Base-by-base conservation (phyloP, 2,113 vertebrate species). In the Crotalus helleri region DNA sequence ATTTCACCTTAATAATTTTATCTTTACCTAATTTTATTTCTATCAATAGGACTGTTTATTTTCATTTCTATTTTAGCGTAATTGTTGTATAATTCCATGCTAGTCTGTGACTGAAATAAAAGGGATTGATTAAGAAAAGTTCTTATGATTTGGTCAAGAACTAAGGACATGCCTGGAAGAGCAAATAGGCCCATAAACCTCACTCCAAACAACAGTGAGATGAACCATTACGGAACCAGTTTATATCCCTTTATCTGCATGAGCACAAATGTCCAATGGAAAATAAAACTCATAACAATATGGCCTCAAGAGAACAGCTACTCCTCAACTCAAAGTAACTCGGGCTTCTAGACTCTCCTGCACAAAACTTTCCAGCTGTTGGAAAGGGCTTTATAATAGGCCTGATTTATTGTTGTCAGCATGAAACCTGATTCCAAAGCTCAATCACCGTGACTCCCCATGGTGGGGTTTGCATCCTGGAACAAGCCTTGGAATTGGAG, bases 351-450 rank as follows among this genome's bases (percentile, higher is more conserved):
- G 96, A 29, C 94, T 96, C 93, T n/a, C 94, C 97, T 93, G 90
- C 5, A 94, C 19, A 95, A 95, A 97, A 95, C 96, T 97, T 97
- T 92, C 94, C 33, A 94, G 93, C 95, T 95, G 96, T 97, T 96
- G 93, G 96, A 96, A 81, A 93, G 12, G 64, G 93, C 93, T 89
- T 92, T 94, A 95, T 98, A 98, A 98, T 97, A 55, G 96, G 97
- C 9, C 97, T 98, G 98, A 98, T 98, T 98, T 98, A 98, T 97
- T 96, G 97, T 97, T 97, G 96, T 95, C 98, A 98, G 98, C 97
- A 92, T 98, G 98, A 96, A 97, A 98, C 97, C 97, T 96, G 97
- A 98, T 97, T 98, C 96, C 94, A 96, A 94, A 98, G 96, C 98
- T 98, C 98, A 98, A 97, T 98, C 98, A 97, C 97, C 95, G 97